These are phyloP conservation scores for Coregonus suidteri DNA, from an alignment of 2,797 vertebrate genomes.

Conservation along the genomic window DNA sequence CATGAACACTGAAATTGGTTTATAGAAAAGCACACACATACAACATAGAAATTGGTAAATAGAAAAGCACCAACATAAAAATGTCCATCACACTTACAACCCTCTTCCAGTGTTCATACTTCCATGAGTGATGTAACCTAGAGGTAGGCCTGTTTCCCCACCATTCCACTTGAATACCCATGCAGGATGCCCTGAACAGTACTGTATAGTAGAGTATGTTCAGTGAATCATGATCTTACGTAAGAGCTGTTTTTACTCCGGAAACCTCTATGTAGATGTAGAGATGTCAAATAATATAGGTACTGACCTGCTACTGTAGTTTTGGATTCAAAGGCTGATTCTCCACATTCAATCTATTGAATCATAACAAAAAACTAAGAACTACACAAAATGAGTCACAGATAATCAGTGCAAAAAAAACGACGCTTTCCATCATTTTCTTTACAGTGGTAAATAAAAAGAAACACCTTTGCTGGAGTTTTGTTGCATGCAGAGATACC, in stretches of 20 bases:
- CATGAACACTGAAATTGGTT: no score
- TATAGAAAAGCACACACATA: no score
- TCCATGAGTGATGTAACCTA: neutral
- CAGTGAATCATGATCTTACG: neutral
- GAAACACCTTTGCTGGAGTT: conserved; percentile 35
- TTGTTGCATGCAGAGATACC: conserved; percentile 37
- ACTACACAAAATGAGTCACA: neutral
- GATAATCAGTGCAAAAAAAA: no score
- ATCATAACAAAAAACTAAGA: neutral
- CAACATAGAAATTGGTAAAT: no score
- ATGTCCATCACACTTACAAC: neutral
- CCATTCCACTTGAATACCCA: neutral
- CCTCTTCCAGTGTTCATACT: neutral
- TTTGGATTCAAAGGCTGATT: no score
- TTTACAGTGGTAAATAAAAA: conserved; percentile 1
- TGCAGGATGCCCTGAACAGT: neutral
- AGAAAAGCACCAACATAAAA: no score
- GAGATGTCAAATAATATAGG: neutral
- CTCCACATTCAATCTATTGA: neutral
- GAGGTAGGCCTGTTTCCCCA: neutral
- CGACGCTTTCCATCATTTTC: no score
- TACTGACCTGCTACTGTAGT: neutral
- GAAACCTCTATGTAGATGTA: neutral
- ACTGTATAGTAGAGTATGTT: neutral
- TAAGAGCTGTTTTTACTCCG: neutral